A percentile compares a stretch with the other conserved stretches of the same genome.
Conservation (phyloP, 2,888 invertebrate genomes). For the Limnephilus rhombicus region DNA sequence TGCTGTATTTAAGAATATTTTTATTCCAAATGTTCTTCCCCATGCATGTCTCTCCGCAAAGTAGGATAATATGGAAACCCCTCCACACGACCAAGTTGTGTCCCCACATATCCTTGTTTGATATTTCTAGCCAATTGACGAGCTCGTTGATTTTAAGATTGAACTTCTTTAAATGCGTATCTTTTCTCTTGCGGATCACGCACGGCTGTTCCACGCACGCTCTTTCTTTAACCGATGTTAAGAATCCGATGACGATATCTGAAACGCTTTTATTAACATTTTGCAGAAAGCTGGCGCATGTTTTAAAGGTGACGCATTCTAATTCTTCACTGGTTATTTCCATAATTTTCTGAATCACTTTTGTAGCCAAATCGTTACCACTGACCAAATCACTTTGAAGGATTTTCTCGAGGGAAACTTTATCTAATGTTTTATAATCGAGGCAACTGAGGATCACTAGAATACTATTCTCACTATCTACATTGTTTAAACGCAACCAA, state of each 20-base stretch:
- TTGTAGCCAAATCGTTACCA: conserved; percentile 47
- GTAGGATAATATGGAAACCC: conserved; percentile 54
- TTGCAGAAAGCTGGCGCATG: conserved; percentile 11
- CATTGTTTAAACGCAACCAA: conserved; percentile 70
- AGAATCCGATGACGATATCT: conserved; percentile 52
- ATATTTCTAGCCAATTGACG: conserved; percentile 44
- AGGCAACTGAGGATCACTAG: conserved; percentile 60
- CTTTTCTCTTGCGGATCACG: conserved; percentile 47
- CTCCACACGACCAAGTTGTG: conserved; percentile 60
- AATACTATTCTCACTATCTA: conserved; percentile 39
- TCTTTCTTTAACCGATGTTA: conserved; percentile 51
- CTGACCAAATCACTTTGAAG: conserved; percentile 37
- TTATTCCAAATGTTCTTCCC: conserved; percentile 60
- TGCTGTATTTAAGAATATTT: conserved; percentile 57
- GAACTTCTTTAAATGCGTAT: conserved; percentile 42
- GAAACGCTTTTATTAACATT: conserved; percentile 36
- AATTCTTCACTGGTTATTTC: conserved; percentile 16
- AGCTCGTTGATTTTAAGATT: conserved; percentile 46
- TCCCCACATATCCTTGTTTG: conserved; percentile 61
- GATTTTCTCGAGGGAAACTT: conserved; percentile 42
- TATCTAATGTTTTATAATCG: conserved; percentile 50
- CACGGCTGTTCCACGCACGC: conserved; percentile 54
- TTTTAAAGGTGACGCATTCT: conserved; percentile 14
- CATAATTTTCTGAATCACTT: conserved; percentile 51
- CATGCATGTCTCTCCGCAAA: conserved; percentile 59